A percentile compares a stretch with the other conserved stretches of the same genome.
These are phyloP conservation scores for Hylaeus volcanicus DNA, from an alignment of 1,140 invertebrate genomes.

Conservation along the genomic window DNA sequence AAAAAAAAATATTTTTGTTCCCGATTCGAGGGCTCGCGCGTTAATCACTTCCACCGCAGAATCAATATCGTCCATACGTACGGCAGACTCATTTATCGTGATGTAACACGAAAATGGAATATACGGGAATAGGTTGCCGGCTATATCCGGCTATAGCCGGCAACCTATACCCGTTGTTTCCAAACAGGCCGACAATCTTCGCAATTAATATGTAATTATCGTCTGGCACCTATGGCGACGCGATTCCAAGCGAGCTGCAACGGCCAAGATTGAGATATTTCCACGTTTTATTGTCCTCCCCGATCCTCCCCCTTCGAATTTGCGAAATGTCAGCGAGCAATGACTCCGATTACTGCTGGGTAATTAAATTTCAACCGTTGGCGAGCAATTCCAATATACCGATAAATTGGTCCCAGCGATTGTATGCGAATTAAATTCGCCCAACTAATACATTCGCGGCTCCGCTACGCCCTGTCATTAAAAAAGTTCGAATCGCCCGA, in stretches of 20 bases:
- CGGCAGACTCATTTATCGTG: no score
- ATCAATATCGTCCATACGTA: no score
- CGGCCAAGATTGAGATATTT: background rate
- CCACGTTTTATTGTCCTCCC: constrained; percentile 8
- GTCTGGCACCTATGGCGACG: background rate
- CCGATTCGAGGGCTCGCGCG: no score
- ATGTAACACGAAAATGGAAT: no score
- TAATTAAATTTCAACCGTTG: constrained; percentile 32
- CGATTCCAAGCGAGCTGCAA: background rate
- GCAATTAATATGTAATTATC: constrained; percentile 1
- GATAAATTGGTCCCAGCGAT: constrained; percentile 5
- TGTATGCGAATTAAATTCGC: constrained; percentile 2
- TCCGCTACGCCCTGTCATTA: no score
- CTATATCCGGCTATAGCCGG: no score
- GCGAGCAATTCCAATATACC: constrained; percentile 23
- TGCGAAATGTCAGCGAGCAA: constrained; percentile 3
- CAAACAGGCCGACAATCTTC: background rate
- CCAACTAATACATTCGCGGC: background rate
- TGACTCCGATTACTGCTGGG: background rate
- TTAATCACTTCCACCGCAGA: no score
- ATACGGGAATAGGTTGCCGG: no score
- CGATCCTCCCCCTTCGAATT: background rate
- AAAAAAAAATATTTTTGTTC: no score
- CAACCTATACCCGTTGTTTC: no score
- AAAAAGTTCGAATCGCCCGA: background rate